A percentile compares a stretch with the other conserved stretches of the same genome.
phyloP scores from a whole-genome alignment of 2,888 invertebrate species.

The Hipparchia semele region DNA sequence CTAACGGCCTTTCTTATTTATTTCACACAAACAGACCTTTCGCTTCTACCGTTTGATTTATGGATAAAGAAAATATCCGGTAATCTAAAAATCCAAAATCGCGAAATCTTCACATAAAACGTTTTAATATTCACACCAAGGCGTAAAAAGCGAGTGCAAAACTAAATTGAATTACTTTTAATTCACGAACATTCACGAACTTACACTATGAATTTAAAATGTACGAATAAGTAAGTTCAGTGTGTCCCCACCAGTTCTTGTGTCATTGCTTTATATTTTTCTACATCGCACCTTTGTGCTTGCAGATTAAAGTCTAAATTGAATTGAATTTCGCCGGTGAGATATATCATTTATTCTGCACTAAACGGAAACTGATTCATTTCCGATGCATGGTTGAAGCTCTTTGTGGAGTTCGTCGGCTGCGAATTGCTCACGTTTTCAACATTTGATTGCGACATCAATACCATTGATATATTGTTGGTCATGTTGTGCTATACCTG shows the following conservation, averaged over 20 bases:
- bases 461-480: constrained; percentile 58
- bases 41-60: neutral
- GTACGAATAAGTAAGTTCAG: constrained; percentile 54
- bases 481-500: constrained; percentile 29
- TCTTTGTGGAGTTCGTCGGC: constrained; percentile 78
- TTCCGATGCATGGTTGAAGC: constrained; percentile 80
- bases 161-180: constrained; percentile 55
- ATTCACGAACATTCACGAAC: constrained; percentile 59
- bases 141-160: constrained; percentile 38
- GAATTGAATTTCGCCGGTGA: constrained; percentile 52
- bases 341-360: constrained; percentile 75
- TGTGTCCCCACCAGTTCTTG: constrained; percentile 57
- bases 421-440: constrained; percentile 79
- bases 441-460: constrained; percentile 79
- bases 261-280: constrained; percentile 54
- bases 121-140: constrained; percentile 41
- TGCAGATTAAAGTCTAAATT: constrained; percentile 58
- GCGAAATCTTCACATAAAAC: constrained; percentile 17
- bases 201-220: constrained; percentile 62
- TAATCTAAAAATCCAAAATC: neutral
- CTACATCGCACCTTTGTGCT: constrained; percentile 54
- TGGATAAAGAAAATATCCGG: neutral
- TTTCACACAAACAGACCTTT: constrained; percentile 54
- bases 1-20: constrained; percentile 56
- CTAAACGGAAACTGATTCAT: constrained; percentile 81